Evolutionary conservation across 2,888 invertebrate species (phyloP).

Genomic region (Sylvicola cinctus): DNA sequence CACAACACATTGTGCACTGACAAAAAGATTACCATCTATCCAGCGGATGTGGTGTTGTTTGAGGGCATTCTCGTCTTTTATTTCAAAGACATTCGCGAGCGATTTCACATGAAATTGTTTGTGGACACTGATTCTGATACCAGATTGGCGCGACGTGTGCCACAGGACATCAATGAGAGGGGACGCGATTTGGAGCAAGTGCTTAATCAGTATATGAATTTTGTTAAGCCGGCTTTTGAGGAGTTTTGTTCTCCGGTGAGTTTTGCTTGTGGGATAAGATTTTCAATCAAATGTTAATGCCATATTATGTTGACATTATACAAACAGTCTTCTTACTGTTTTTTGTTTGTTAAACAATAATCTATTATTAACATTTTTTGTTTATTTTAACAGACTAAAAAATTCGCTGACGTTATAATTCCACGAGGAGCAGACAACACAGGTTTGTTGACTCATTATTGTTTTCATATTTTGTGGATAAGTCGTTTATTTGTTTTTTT

Average conservation of each 20-base stretch:
- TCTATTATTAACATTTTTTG: too few species aligned
- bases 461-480: conserved; percentile 1
- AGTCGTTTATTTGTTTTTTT: too few species aligned
- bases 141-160: conserved; percentile 82
- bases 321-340: too few species aligned
- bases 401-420: conserved; percentile 98
- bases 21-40: conserved; percentile 63
- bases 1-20: conserved; percentile 66
- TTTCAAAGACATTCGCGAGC: conserved; percentile 78
- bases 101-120: conserved; percentile 98
- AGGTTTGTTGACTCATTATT: conserved; percentile 36
- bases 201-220: conserved; percentile 89
- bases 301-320: too few species aligned
- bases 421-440: conserved; percentile 95
- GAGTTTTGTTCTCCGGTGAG: conserved; percentile 93
- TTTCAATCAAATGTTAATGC: too few species aligned
- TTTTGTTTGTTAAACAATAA: neutral
- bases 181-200: conserved; percentile 88
- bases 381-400: conserved; percentile 68
- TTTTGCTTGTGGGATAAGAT: too few species aligned
- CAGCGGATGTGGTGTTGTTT: conserved; percentile 90
- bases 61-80: conserved; percentile 98
- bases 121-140: conserved; percentile 99
- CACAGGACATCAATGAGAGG: conserved; percentile 87
- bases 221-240: conserved; percentile 99